phyloP scores from a whole-genome alignment of 2,113 vertebrate species.

The Maccullochella peelii region DNA sequence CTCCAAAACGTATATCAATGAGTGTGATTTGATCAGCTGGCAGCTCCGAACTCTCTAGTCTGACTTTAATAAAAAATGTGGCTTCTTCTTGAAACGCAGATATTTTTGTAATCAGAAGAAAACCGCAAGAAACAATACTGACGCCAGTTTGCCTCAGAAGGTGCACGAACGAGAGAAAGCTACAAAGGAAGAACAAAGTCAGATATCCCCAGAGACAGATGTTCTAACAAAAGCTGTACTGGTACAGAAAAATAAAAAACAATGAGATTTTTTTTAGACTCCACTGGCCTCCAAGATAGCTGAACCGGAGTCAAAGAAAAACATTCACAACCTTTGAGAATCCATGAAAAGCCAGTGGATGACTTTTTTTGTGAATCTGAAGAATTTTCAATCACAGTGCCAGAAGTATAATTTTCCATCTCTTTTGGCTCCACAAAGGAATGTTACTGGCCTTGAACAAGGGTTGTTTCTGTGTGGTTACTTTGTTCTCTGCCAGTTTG shows the following conservation, averaged over 20 bases:
- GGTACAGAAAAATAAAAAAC: slow-evolving; percentile 8
- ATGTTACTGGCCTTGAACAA: slow-evolving; percentile 36
- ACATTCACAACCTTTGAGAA: slow-evolving; percentile 29
- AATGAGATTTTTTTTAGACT: not conserved
- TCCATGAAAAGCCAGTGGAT: slow-evolving; percentile 14
- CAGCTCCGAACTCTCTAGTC: slow-evolving; percentile 44
- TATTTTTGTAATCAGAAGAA: slow-evolving; percentile 31
- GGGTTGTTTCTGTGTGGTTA: slow-evolving; percentile 42
- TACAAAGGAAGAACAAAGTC: slow-evolving; percentile 12
- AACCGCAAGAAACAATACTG: slow-evolving; percentile 17
- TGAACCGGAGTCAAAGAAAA: slow-evolving; percentile 16
- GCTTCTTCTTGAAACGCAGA: not conserved
- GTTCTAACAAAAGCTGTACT: not conserved
- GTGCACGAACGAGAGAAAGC: slow-evolving; percentile 5
- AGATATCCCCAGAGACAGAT: not conserved
- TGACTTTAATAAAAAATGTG: not conserved
- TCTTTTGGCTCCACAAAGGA: slow-evolving; percentile 55
- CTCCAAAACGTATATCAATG: slow-evolving; percentile 42
- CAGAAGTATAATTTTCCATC: slow-evolving; percentile 57
- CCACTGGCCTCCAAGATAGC: slow-evolving; percentile 6
- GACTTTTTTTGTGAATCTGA: slow-evolving; percentile 27
- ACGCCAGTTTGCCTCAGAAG: slow-evolving; percentile 12
- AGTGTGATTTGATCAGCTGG: slow-evolving; percentile 57
- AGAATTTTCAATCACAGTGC: slow-evolving; percentile 30
- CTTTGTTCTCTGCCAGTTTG: slow-evolving; percentile 65